Conservation (phyloP, 2,888 invertebrate genomes). For the Mycalesis mineus region DNA sequence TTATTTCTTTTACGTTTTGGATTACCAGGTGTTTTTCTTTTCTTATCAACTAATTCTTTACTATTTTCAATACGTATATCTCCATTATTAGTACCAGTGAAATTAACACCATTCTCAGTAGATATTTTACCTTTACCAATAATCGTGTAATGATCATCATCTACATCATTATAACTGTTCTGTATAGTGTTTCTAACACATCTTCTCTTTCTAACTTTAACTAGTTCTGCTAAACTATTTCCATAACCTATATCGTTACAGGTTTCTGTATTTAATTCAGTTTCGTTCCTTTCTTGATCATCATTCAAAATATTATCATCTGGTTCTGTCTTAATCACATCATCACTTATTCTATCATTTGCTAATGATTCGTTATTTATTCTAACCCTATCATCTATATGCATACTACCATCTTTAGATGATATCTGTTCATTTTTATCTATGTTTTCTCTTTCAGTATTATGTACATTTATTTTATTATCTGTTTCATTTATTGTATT, state of each 20-base stretch:
- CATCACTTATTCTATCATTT: neutral
- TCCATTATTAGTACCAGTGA: neutral
- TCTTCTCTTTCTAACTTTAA: neutral
- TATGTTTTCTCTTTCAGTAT: neutral
- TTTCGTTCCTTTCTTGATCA: neutral
- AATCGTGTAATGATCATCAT: neutral
- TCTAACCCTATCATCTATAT: neutral
- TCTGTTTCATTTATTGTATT: neutral
- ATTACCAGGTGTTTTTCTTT: neutral
- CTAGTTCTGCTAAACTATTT: neutral
- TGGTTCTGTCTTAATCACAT: neutral
- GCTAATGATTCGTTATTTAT: neutral
- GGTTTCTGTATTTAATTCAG: neutral
- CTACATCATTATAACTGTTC: neutral
- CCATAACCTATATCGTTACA: neutral
- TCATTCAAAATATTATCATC: neutral
- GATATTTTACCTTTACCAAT: neutral
- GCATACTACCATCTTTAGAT: neutral
- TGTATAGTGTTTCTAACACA: neutral
- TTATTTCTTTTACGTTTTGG: neutral
- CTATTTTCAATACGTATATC: neutral
- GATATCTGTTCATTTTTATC: neutral
- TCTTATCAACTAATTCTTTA: neutral
- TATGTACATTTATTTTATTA: neutral
- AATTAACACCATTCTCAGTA: neutral